Conservation (phyloP, 2,888 invertebrate species). For the Dicyrtomina minuta region DNA sequence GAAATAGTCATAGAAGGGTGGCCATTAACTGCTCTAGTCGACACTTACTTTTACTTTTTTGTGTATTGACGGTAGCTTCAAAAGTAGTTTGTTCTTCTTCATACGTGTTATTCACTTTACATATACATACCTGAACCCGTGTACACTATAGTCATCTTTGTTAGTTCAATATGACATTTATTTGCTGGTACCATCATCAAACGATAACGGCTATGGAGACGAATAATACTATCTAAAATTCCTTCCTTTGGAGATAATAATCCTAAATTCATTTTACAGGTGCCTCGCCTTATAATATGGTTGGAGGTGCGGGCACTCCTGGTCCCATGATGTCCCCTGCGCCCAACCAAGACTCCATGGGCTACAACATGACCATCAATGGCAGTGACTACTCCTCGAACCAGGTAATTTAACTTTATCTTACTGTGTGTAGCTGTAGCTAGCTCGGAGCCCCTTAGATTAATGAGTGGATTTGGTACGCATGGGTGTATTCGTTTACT, state of each 20-base stretch:
- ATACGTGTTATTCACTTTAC: background rate
- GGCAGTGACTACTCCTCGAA: slow-evolving; percentile 77
- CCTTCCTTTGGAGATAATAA: background rate
- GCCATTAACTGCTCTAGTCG: slow-evolving; percentile 20
- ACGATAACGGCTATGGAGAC: background rate
- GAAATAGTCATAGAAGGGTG: slow-evolving; percentile 16
- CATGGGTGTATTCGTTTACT: too few species aligned
- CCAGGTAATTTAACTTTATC: slow-evolving; percentile 55
- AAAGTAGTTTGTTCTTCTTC: background rate
- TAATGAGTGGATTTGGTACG: too few species aligned
- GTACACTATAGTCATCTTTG: too few species aligned
- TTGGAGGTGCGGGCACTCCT: slow-evolving; percentile 81
- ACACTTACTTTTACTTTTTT: slow-evolving; percentile 18
- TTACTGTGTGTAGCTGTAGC: background rate
- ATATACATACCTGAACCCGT: background rate
- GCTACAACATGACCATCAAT: slow-evolving; percentile 88
- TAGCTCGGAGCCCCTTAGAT: too few species aligned
- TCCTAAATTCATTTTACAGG: slow-evolving; percentile 58
- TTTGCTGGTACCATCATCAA: background rate
- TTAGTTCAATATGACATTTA: background rate
- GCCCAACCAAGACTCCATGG: slow-evolving; percentile 80
- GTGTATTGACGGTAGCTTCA: background rate
- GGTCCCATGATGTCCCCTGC: slow-evolving; percentile 95
- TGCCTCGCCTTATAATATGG: slow-evolving; percentile 83
- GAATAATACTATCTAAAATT: background rate